Base-by-base conservation (phyloP, 2,888 invertebrate genomes). In the Archips xylosteana region DNA sequence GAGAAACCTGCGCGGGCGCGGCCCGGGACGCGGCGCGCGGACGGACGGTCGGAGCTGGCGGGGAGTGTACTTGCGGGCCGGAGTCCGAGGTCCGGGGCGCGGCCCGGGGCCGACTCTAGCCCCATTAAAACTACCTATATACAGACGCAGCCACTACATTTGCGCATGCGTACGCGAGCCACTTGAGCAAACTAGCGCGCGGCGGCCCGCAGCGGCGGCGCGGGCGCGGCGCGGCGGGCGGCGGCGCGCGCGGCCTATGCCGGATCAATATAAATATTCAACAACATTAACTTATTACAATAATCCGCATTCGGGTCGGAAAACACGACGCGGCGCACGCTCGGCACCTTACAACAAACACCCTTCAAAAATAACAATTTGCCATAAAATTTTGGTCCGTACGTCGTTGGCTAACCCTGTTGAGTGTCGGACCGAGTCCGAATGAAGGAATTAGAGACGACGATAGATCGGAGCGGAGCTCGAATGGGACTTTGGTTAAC, bases 401-500 rank as follows among this genome's bases (percentile, higher is more conserved):
- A 87, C 89, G 88, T 88, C 89, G 87, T 87, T 85, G 85, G 85
- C 89, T 87, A 88, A 88, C 89, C 89, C 88, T 89, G 89, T 87
- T 85, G 87, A 85, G 83, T 85, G 82, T 84, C 87, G 86, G 83
- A 87, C 85, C 76, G 80, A 78, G 85, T 84, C 84, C 85, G 87
- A 85, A 75, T 80, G 82, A 84, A 84, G 83, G 85, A 84, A 85
- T 87, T 82, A 84, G 85, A 88, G 82, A 87, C 88, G 85, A 85
- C 85, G 84, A 81, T 68, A 76, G 75, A 67, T 70, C 81, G 85
- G 85, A 85, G 85, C 88, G 84, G 85, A 87, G 82, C 84, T 85
- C 86, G 81, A 88, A 87, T 88, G 87, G 89, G 87, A 88, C 92
- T 93, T 92, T 92, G 92, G 92, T 92, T 89, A 90, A 89, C 86